A percentile compares a stretch with the other conserved stretches of the same genome.
Conservation (phyloP, 1,140 invertebrate species). For the Drosophila sechellia region DNA sequence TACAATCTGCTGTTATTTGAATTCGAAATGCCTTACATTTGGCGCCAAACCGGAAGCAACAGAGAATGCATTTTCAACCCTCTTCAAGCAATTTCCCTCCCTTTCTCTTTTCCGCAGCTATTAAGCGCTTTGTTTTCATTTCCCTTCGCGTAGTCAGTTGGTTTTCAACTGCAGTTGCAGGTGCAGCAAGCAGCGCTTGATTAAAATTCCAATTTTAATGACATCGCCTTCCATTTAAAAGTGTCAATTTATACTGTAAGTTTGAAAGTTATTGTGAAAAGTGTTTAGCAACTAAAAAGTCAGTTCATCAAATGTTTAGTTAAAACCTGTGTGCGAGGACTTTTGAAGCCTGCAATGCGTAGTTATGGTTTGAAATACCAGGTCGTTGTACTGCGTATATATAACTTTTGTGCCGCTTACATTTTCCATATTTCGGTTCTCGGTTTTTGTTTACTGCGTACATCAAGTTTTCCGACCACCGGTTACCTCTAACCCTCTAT, state of each 20-base stretch:
- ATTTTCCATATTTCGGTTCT: background rate
- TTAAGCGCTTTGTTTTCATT: constrained; percentile 55
- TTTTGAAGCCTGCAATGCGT: background rate
- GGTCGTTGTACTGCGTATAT: background rate
- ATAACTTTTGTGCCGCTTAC: background rate
- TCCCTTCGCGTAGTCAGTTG: constrained; percentile 43
- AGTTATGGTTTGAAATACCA: background rate
- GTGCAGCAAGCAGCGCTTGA: constrained; percentile 22
- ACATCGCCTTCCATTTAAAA: background rate
- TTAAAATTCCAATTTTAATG: constrained; percentile 5
- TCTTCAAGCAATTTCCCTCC: constrained; percentile 55
- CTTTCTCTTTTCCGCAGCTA: constrained; percentile 20
- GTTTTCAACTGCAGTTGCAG: constrained; percentile 37
- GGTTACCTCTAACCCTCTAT: background rate
- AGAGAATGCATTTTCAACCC: constrained; percentile 56
- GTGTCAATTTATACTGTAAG: constrained; percentile 4
- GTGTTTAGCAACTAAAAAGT: too few species aligned
- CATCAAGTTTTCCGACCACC: background rate
- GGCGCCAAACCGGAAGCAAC: constrained; percentile 19
- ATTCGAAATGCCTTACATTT: constrained; percentile 41
- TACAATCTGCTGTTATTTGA: background rate
- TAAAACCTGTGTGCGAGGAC: background rate
- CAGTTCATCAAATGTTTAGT: background rate
- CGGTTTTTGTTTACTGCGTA: constrained; percentile 6
- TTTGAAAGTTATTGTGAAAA: constrained; percentile 1